phyloP scores from a whole-genome alignment of 2,888 invertebrate genomes.

The Lepidocyrtinus sp. region DNA sequence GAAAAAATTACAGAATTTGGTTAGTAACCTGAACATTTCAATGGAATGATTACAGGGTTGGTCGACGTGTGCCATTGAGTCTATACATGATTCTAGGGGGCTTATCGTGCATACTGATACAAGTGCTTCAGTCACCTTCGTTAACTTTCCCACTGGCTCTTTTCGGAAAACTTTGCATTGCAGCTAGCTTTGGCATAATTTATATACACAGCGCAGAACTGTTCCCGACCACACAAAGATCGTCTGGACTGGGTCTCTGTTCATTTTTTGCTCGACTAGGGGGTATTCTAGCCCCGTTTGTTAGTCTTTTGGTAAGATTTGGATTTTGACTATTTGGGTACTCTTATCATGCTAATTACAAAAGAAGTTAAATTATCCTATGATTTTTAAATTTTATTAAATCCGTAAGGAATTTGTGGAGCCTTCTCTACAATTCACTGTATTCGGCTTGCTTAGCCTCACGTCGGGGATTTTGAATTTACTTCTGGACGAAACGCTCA shows the following conservation, averaged over 20 bases:
- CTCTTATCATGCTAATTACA: too few species aligned
- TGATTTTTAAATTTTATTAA: slow-evolving; percentile 3
- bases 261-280: slow-evolving; percentile 71
- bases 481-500: slow-evolving; percentile 70
- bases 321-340: slow-evolving; percentile 3
- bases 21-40: background rate
- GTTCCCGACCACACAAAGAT: slow-evolving; percentile 73
- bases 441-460: slow-evolving; percentile 66
- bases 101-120: slow-evolving; percentile 64
- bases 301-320: slow-evolving; percentile 66
- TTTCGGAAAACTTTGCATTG: slow-evolving; percentile 74
- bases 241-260: slow-evolving; percentile 70
- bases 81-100: slow-evolving; percentile 68
- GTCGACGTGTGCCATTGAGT: slow-evolving; percentile 69
- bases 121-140: slow-evolving; percentile 46
- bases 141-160: slow-evolving; percentile 63
- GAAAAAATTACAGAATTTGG: too few species aligned
- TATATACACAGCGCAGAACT: slow-evolving; percentile 75
- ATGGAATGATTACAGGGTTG: slow-evolving; percentile 57
- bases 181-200: slow-evolving; percentile 74
- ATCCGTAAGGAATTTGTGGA: slow-evolving; percentile 58
- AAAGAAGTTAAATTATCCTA: background rate
- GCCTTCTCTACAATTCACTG: slow-evolving; percentile 58
- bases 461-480: slow-evolving; percentile 70
- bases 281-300: slow-evolving; percentile 70